phyloP scores from a whole-genome alignment of 2,797 vertebrate species.

The Mormyrops attenuatus region DNA sequence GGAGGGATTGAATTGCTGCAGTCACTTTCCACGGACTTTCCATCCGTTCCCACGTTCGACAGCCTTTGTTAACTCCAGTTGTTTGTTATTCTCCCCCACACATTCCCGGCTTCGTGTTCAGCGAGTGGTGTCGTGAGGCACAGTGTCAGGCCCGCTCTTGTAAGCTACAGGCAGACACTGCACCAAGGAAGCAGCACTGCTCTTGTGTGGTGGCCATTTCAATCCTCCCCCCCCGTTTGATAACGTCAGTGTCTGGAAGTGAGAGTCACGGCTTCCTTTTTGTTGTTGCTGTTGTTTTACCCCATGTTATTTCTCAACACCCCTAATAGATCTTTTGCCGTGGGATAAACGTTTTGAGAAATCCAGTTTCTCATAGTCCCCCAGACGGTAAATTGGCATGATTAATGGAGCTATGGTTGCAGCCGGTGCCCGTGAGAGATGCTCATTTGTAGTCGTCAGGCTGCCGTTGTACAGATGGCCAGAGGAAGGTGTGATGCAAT shows the following conservation, averaged over 20 bases:
- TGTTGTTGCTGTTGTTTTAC: background rate
- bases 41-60: background rate
- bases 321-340: constrained; percentile 22
- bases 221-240: constrained; percentile 3
- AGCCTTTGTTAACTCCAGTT: background rate
- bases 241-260: background rate
- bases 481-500: constrained; percentile 9
- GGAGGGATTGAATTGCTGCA: constrained; percentile 3
- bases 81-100: background rate
- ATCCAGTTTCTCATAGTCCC: constrained; percentile 8
- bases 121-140: background rate
- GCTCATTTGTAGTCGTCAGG: constrained; percentile 15
- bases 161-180: background rate
- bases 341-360: constrained; percentile 26
- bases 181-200: background rate
- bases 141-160: background rate
- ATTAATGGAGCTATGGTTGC: constrained; percentile 13
- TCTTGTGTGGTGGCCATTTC: background rate
- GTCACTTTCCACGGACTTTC: background rate
- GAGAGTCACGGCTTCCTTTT: constrained; percentile 1
- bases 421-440: background rate
- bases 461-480: background rate
- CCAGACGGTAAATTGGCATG: constrained; percentile 13
- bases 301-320: constrained; percentile 4
- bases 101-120: background rate